These are phyloP conservation scores for Glaucopsyche alexis DNA, from an alignment of 2,888 invertebrate species.

Conservation along the genomic window DNA sequence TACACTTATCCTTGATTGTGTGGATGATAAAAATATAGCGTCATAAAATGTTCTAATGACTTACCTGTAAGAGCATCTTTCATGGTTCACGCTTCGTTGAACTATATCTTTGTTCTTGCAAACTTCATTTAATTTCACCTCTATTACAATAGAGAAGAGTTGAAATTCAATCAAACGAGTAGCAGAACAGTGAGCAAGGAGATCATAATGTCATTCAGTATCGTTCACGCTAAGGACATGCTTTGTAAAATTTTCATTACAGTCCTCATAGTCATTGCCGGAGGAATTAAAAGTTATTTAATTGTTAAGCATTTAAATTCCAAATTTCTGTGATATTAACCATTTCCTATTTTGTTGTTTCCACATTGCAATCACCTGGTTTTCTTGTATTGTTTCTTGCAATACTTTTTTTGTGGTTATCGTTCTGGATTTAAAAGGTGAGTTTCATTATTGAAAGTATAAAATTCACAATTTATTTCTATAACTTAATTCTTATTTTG, in stretches of 20 bases:
- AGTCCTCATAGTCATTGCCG: slow-evolving; percentile 53
- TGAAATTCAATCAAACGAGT: slow-evolving; percentile 32
- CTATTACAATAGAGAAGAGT: slow-evolving; percentile 41
- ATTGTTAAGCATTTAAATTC: background rate
- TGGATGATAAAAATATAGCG: slow-evolving; percentile 18
- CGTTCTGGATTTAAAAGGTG: background rate
- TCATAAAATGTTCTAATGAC: slow-evolving; percentile 31
- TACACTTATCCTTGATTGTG: slow-evolving; percentile 5
- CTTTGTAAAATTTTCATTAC: slow-evolving; percentile 61
- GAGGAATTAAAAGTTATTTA: slow-evolving; percentile 8
- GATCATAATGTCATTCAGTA: slow-evolving; percentile 70
- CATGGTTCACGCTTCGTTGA: slow-evolving; percentile 74
- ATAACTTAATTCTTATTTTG: background rate
- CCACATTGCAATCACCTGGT: background rate
- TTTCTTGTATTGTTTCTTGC: background rate
- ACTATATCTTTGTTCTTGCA: slow-evolving; percentile 56
- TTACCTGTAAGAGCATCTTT: slow-evolving; percentile 44
- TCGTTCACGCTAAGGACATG: slow-evolving; percentile 61
- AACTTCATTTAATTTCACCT: slow-evolving; percentile 45
- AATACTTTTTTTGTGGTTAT: background rate
- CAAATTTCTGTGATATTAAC: background rate
- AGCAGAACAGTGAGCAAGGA: slow-evolving; percentile 66
- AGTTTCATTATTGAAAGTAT: background rate
- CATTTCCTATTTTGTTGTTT: background rate
- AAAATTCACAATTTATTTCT: background rate